phyloP scores from a whole-genome alignment of 2,888 invertebrate genomes.

The Chymomyza caudatula region DNA sequence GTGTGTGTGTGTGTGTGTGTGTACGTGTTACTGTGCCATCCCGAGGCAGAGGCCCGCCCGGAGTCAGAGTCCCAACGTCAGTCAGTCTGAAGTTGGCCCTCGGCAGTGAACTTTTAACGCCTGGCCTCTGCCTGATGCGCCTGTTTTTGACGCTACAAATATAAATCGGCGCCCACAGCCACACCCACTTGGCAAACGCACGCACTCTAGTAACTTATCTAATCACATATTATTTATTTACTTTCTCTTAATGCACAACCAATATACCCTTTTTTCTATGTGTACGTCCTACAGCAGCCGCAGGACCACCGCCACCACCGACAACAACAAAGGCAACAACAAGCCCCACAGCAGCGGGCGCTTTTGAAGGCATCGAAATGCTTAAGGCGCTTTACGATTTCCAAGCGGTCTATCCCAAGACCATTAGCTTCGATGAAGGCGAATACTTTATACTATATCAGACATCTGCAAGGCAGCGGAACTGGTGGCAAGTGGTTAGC shows the following conservation, averaged over 20 bases:
- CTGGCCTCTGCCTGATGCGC: conserved; percentile 20
- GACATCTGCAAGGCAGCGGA: conserved; percentile 85
- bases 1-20: conserved; percentile 16
- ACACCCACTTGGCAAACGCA: not conserved
- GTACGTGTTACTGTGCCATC: not conserved
- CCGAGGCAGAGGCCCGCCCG: conserved; percentile 10
- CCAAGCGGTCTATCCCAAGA: conserved; percentile 89
- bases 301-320: conserved; percentile 39
- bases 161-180: not conserved
- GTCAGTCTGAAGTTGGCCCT: conserved; percentile 45
- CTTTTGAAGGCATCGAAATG: conserved; percentile 82
- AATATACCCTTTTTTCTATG: not conserved
- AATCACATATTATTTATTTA: not conserved
- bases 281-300: conserved; percentile 25
- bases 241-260: not conserved
- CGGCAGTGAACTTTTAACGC: conserved; percentile 63
- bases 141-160: conserved; percentile 3
- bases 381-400: conserved; percentile 90
- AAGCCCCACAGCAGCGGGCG: conserved; percentile 8
- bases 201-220: not conserved
- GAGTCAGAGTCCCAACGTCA: conserved; percentile 12
- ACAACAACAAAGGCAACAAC: conserved; percentile 19
- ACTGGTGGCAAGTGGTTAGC: conserved; percentile 94
- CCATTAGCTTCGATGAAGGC: conserved; percentile 87
- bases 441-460: conserved; percentile 90